These are phyloP conservation scores for Scolopax bukidnonensis DNA, from an alignment of 2,797 vertebrate genomes.

Conservation along the genomic window DNA sequence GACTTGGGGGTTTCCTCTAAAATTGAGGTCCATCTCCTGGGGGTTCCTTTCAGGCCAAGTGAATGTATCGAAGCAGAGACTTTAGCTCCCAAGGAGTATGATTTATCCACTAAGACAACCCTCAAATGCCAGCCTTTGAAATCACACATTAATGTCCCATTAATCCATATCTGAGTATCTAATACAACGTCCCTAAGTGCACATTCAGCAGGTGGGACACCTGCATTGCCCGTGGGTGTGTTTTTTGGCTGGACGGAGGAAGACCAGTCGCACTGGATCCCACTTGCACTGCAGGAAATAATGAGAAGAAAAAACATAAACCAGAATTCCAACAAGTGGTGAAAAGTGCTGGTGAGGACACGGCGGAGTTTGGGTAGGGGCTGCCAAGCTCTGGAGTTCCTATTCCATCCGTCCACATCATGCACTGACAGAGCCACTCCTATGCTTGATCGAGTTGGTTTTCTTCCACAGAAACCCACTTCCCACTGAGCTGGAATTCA, in stretches of 20 bases:
- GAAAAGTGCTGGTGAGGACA: background rate
- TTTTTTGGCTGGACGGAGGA: background rate
- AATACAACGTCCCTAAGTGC: background rate
- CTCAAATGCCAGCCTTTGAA: background rate
- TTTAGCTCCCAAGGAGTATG: background rate
- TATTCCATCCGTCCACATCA: background rate
- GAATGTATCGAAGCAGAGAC: background rate
- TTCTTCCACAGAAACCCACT: background rate
- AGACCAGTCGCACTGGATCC: background rate
- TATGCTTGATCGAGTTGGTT: background rate
- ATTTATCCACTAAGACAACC: background rate
- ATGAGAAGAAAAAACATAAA: accelerated
- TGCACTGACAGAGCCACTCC: background rate
- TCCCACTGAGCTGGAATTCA: background rate
- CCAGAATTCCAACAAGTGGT: background rate
- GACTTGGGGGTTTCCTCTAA: background rate
- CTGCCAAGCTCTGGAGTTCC: background rate
- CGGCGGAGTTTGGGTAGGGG: background rate
- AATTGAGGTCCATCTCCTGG: background rate
- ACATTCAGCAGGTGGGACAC: accelerated
- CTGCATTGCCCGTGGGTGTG: background rate
- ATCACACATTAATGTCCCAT: background rate
- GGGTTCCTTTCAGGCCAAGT: background rate
- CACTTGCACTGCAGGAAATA: background rate
- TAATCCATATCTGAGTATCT: background rate